Evolutionary conservation across 2,797 vertebrate genomes (phyloP).

Genomic region (Bovichtus variegatus): DNA sequence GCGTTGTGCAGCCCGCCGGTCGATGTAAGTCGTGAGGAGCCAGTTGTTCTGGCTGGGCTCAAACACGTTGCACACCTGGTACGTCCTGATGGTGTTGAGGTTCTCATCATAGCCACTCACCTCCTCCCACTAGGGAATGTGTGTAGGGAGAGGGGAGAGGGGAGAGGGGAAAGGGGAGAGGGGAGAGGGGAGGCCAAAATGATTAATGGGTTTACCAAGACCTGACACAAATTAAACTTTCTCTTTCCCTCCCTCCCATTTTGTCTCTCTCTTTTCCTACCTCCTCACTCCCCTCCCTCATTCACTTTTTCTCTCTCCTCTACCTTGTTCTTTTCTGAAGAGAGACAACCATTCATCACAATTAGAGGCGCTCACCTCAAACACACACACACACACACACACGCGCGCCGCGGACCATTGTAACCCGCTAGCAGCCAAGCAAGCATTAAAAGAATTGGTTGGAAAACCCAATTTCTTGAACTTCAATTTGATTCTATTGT

Average conservation of each 20-base stretch:
- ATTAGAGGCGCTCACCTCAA: constrained; percentile 72
- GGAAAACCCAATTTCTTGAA: too few relatives aligned
- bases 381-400: constrained; percentile 46
- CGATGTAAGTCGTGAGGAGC: constrained; percentile 97
- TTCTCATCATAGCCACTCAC: constrained; percentile 99
- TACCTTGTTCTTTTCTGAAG: constrained; percentile 60
- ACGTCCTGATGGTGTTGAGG: constrained; percentile 97
- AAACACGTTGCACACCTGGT: constrained; percentile 99
- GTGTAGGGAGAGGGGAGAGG: constrained; percentile 28
- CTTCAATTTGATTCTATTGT: neutral
- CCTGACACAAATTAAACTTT: constrained; percentile 79
- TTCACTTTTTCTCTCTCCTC: constrained; percentile 41
- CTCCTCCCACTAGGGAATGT: constrained; percentile 93
- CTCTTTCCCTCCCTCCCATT: constrained; percentile 54
- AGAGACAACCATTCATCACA: constrained; percentile 77
- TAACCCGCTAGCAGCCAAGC: constrained; percentile 29
- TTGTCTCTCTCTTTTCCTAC: constrained; percentile 29
- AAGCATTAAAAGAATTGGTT: too few relatives aligned
- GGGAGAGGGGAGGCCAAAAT: constrained; percentile 47
- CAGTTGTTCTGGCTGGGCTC: constrained; percentile 99
- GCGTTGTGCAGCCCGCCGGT: constrained; percentile 93
- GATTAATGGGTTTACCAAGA: constrained; percentile 76
- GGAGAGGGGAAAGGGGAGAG: constrained; percentile 36
- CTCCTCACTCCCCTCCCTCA: constrained; percentile 16
- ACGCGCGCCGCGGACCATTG: constrained; percentile 35